Evolutionary conservation across 2,113 vertebrate genomes (phyloP).

Genomic region (Paramisgurnus dabryanus): DNA sequence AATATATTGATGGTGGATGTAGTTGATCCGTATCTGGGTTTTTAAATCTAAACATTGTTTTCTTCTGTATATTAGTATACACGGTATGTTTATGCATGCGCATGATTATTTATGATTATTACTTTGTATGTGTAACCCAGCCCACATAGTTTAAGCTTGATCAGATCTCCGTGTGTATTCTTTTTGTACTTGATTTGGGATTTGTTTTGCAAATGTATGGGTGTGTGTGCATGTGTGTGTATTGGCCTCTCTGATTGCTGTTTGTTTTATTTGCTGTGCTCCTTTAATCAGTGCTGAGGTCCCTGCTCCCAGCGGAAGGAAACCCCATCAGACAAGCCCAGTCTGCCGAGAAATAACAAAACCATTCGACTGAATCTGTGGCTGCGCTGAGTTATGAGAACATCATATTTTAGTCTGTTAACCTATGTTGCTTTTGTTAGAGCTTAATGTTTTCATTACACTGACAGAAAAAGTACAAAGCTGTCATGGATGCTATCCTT

Average conservation of each 20-base stretch:
- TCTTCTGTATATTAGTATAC: neutral
- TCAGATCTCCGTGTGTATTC: conserved; percentile 39
- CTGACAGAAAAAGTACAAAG: too few relatives aligned
- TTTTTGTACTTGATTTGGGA: conserved; percentile 45
- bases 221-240: conserved; percentile 54
- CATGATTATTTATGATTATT: conserved; percentile 3
- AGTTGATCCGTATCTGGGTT: conserved; percentile 6
- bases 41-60: conserved; percentile 3
- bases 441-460: neutral
- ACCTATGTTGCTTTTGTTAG: neutral
- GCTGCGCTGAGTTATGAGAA: neutral
- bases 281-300: conserved; percentile 46
- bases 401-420: neutral
- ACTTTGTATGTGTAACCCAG: conserved; percentile 12
- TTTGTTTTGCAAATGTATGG: conserved; percentile 35
- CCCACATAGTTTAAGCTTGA: conserved; percentile 23
- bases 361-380: conserved; percentile 12
- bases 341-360: conserved; percentile 32
- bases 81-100: conserved; percentile 43
- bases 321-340: conserved; percentile 32
- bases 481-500: too few relatives aligned
- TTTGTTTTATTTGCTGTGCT: conserved; percentile 66
- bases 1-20: neutral
- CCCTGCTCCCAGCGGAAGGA: conserved; percentile 38
- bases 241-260: conserved; percentile 66